Conservation (phyloP, 2,113 vertebrate genomes). For the Osmerus mordax region DNA sequence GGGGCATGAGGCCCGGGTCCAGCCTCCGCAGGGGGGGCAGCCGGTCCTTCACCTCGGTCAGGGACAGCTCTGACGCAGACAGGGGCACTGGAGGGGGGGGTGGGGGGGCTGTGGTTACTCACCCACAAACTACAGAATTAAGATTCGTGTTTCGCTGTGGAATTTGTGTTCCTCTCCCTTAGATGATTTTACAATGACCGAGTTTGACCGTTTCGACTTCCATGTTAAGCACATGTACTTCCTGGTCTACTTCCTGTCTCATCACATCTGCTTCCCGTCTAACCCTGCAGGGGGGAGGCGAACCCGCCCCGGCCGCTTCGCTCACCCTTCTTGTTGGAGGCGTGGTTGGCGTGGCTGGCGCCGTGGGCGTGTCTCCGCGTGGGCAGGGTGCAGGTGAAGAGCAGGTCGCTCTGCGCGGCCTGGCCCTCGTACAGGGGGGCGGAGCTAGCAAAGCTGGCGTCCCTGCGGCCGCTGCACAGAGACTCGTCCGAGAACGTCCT, state of each 20-base stretch:
- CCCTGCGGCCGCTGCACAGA: conserved; percentile 83
- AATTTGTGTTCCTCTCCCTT: too few relatives aligned
- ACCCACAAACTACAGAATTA: too few relatives aligned
- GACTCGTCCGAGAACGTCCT: conserved; percentile 90
- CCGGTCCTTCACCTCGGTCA: conserved; percentile 79
- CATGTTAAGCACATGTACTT: too few relatives aligned
- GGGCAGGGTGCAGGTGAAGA: conserved; percentile 86
- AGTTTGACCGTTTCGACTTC: too few relatives aligned
- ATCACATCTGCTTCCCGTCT: neutral
- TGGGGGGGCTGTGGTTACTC: neutral
- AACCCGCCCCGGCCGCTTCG: conserved; percentile 9
- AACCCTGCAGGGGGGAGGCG: too few relatives aligned
- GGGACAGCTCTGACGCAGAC: conserved; percentile 82
- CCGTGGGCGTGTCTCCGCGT: conserved; percentile 69
- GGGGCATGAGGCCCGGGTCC: conserved; percentile 86
- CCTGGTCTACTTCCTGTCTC: neutral
- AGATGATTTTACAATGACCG: too few relatives aligned
- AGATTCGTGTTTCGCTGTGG: too few relatives aligned
- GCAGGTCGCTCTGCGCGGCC: conserved; percentile 67
- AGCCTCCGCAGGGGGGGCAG: conserved; percentile 72
- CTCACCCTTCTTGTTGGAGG: conserved; percentile 79
- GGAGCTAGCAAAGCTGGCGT: conserved; percentile 72
- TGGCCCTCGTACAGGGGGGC: conserved; percentile 63
- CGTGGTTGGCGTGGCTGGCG: conserved; percentile 46
- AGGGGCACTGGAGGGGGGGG: conserved; percentile 68